Base-by-base conservation (phyloP, 2,797 vertebrate species). In the Poliocrania exsul region DNA sequence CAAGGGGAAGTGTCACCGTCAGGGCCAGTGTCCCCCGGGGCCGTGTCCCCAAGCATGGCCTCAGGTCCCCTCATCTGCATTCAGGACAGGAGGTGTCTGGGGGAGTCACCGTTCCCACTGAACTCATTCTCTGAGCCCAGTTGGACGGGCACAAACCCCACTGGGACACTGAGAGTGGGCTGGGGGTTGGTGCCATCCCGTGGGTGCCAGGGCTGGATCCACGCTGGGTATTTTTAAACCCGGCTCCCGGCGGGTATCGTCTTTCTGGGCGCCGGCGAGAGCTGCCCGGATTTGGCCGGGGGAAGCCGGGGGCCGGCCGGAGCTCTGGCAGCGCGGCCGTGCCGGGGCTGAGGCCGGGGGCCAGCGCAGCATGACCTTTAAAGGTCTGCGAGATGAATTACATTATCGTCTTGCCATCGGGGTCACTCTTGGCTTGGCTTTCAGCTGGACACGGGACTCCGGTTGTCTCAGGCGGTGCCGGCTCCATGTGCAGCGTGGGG, bases 341-440 rank as follows among this genome's bases (percentile, higher is more conserved):
- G 93, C 75, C 62, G 42, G 78, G 70, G 35, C 49, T 35, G 29
- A 28, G 21, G 80, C 38, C 6, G 25, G 35, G 56, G 69, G 60
- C 88, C 89, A 94, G 74, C 11, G 13, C 71, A 38, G 28, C 12
- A 15, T 95, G 96, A 94, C 91, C 94, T 97, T 97, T 97, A 96
- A 97, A 97, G 84, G 88, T 94, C 93, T 96, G 81, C 6, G 16
- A 97, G 94, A 92, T 90, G 61, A 56, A 80, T 95, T 95, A 92
- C 96, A 77, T 33, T 84, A 91, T 93, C 83, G 1, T 53, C 75
- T 92, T 95, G 93, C 85, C 90, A 86, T 49, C 9, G 31, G 71
- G 81, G 81, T 83, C 88, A 74, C 50, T 91, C 61, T 69, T 94
- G 86, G 57, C 86, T 94, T 94, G 91, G 56, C 53, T 96, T 95